These are phyloP conservation scores for Petrophora chlorosata DNA, from an alignment of 2,888 invertebrate species.

Conservation along the genomic window DNA sequence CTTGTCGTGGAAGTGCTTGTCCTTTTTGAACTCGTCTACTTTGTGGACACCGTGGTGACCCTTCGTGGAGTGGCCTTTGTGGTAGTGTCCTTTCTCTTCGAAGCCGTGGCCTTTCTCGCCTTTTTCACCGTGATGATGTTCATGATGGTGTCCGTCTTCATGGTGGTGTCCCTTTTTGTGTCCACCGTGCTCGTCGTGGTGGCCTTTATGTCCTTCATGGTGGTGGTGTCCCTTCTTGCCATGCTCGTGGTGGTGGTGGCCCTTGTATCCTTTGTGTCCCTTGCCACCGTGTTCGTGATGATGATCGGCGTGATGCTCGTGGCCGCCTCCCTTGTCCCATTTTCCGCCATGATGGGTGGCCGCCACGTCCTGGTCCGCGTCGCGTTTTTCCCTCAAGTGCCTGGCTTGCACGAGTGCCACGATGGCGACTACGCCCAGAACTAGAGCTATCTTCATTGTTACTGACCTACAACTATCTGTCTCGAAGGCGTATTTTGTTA, in stretches of 20 bases:
- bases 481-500: conserved; percentile 51
- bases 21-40: conserved; percentile 92
- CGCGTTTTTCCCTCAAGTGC: conserved; percentile 70
- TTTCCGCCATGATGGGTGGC: conserved; percentile 56
- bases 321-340: conserved; percentile 82
- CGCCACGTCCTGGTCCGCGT: conserved; percentile 82
- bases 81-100: conserved; percentile 86
- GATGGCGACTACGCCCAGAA: conserved; percentile 62
- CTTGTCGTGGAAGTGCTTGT: conserved; percentile 93
- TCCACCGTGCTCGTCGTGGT: conserved; percentile 84
- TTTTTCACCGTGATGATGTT: conserved; percentile 86
- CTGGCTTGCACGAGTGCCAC: conserved; percentile 71
- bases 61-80: conserved; percentile 93
- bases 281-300: conserved; percentile 86
- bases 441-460: conserved; percentile 65
- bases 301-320: conserved; percentile 85
- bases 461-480: conserved; percentile 39
- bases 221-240: conserved; percentile 89
- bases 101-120: conserved; percentile 84
- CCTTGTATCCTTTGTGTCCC: conserved; percentile 88
- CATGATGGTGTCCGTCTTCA: conserved; percentile 85
- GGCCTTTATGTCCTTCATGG: conserved; percentile 85
- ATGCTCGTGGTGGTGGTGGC: conserved; percentile 86
- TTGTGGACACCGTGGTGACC: conserved; percentile 94
- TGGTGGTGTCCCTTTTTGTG: conserved; percentile 86